Base-by-base conservation (phyloP, 2,797 vertebrate species). In the Pogonophryne albipinna region DNA sequence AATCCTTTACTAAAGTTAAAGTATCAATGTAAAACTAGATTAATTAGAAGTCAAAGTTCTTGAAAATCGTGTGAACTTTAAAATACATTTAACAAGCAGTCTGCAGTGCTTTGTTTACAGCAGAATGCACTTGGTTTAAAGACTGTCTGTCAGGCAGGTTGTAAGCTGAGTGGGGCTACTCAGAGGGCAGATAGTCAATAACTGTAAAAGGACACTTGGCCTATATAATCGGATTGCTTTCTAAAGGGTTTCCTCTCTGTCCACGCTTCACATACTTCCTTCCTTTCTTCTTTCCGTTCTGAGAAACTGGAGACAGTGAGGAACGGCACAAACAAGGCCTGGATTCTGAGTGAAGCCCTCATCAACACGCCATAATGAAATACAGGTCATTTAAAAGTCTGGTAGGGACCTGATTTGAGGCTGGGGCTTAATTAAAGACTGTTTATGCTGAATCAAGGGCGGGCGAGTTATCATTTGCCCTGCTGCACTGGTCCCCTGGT, bases 131-230 rank as follows among this genome's bases (percentile, higher is more conserved):
- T 70, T 14, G 16, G 16, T 27, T 27, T 27, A 16, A 41, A 59
- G 56, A 51, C n/a, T 1, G 64, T n/a, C 52, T 38, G 58, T 66
- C 27, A 11, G 49, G 31, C 51, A 9, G 53, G n/a, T 3, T 42
- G 89, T 82, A 87, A 85, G 15, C 3, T 3, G 77, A 87, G 80
- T 62, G 46, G 20, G n/a, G 51, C 19, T 57, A 8, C 34, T n/a
- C 14, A 70, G 56, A 66, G 71, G 46, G 44, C 45, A 31, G 66
- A 10, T 65, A 0, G 71, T 84, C 80, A 46, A 61, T 76, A 72
- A 72, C 11, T 79, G 91, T 87, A 85, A 91, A 62, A 41, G 58
- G 80, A 90, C 66, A 80, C 88, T 70, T 73, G 82, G 71, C 82
- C 83, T 47, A 71, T 31, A 76, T 88, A 84, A 91, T 81, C 14